Evolutionary conservation across 1,140 invertebrate genomes (phyloP).

Genomic region (Ylistrum balloti): DNA sequence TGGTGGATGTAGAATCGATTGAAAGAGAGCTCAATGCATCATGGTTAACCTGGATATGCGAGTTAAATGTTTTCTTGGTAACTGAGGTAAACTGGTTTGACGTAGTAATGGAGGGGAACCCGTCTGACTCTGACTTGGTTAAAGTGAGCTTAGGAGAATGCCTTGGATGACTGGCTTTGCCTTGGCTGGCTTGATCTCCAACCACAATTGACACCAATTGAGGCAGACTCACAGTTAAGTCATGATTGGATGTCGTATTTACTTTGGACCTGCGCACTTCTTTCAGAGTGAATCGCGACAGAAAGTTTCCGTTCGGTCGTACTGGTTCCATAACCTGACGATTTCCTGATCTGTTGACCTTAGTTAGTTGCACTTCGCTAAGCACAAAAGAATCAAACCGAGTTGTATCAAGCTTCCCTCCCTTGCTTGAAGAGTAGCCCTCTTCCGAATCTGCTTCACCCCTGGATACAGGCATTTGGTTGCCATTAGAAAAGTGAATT

Average conservation of each 20-base stretch:
- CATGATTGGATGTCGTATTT: neutral
- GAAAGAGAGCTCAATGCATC: too few relatives aligned
- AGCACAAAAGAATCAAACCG: neutral
- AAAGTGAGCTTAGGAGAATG: neutral
- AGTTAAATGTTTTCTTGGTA: too few relatives aligned
- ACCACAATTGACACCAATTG: neutral
- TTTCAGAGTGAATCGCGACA: neutral
- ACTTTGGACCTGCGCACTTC: conserved; percentile 6
- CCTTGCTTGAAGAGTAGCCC: neutral
- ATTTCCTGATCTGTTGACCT: neutral
- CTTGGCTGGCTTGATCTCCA: neutral
- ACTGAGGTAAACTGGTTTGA: too few relatives aligned
- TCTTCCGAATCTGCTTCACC: neutral
- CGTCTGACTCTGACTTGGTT: too few relatives aligned
- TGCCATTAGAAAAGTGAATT: neutral
- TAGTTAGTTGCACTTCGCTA: neutral
- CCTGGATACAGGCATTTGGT: neutral
- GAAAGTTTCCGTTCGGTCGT: neutral
- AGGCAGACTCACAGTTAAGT: conserved; percentile 1
- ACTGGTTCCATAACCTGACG: neutral
- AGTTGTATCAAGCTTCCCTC: neutral
- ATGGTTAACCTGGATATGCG: too few relatives aligned
- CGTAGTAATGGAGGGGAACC: too few relatives aligned
- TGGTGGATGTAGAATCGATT: too few relatives aligned
- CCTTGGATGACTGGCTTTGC: neutral